Conservation (phyloP, 64 coral and sea anemone genomes). For the Pocillopora damicornis region DNA sequence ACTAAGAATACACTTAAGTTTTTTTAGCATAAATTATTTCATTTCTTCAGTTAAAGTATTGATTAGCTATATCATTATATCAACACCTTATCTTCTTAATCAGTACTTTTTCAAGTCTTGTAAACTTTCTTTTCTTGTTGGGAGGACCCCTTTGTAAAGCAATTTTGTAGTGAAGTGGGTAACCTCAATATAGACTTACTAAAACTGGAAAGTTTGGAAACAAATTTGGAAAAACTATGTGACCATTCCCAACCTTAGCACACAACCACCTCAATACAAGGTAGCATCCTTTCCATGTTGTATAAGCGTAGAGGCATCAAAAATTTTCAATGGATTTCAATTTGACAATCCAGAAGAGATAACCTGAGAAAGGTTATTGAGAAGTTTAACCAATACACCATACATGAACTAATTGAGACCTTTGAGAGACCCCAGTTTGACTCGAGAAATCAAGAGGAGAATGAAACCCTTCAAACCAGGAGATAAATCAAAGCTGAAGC, state of each 20-base stretch:
- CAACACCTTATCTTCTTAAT: too few species aligned
- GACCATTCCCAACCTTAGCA: constrained; percentile 26
- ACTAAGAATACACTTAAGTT: too few species aligned
- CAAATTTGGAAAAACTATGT: constrained; percentile 57
- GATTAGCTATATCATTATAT: neutral
- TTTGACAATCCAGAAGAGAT: constrained; percentile 40
- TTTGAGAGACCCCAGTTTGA: constrained; percentile 54
- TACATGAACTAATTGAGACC: constrained; percentile 51
- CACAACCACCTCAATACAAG: constrained; percentile 44
- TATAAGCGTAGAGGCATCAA: constrained; percentile 29
- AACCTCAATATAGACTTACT: too few species aligned
- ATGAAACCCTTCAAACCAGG: neutral
- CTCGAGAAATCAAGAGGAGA: constrained; percentile 36
- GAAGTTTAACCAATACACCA: constrained; percentile 58
- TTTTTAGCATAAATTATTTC: too few species aligned
- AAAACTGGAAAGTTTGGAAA: constrained; percentile 63
- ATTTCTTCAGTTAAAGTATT: too few species aligned
- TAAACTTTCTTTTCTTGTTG: too few species aligned
- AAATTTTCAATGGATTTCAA: constrained; percentile 38
- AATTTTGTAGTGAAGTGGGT: too few species aligned
- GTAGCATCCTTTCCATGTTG: constrained; percentile 48
- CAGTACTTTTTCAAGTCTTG: too few species aligned
- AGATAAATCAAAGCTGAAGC: too few species aligned
- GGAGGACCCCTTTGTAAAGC: too few species aligned
- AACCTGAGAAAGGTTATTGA: constrained; percentile 27